Conservation (phyloP, 1,140 invertebrate species). For the Thereuonema tuberculata region DNA sequence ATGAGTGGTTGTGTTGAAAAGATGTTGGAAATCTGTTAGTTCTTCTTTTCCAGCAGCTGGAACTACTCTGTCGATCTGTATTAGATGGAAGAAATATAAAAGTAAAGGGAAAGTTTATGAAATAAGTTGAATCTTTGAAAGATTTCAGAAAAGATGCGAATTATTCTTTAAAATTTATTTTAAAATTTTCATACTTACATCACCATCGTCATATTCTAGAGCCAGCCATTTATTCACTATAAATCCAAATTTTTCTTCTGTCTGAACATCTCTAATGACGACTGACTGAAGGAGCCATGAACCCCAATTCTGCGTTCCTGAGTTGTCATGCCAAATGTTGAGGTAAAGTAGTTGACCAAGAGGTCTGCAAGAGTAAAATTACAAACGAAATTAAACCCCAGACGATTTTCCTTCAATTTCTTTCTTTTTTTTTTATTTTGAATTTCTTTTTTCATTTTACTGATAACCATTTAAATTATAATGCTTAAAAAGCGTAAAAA, state of each 20-base stretch:
- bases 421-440: too few relatives aligned
- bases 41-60: conserved; percentile 38
- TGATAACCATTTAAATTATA: too few relatives aligned
- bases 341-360: conserved; percentile 38
- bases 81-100: too few relatives aligned
- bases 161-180: not conserved
- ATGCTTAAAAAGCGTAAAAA: too few relatives aligned
- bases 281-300: conserved; percentile 41
- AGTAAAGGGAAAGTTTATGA: too few relatives aligned
- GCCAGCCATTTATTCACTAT: conserved; percentile 41
- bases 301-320: conserved; percentile 35
- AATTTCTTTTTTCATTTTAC: too few relatives aligned
- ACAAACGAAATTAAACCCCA: not conserved
- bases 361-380: conserved; percentile 24
- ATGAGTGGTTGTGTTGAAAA: conserved; percentile 35
- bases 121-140: too few relatives aligned
- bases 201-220: conserved; percentile 41
- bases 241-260: conserved; percentile 38
- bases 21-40: conserved; percentile 34
- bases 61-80: conserved; percentile 39
- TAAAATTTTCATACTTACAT: not conserved
- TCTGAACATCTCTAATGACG: conserved; percentile 39
- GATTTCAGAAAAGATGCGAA: not conserved
- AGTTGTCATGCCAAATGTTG: conserved; percentile 43
- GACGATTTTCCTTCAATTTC: too few relatives aligned